Base-by-base conservation (phyloP, 2,888 invertebrate genomes). In the Drosophila peninsularis region DNA sequence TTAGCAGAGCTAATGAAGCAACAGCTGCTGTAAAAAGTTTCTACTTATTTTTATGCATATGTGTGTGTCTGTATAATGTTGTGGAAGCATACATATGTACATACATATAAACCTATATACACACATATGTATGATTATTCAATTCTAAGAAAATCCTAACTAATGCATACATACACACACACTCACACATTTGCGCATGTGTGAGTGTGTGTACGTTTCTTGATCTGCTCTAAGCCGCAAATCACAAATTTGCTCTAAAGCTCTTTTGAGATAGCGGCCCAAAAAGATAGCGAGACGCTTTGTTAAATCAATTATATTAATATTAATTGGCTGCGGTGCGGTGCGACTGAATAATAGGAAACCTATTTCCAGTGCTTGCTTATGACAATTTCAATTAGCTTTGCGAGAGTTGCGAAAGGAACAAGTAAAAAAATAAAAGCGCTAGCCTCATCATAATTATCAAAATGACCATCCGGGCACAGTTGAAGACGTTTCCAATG, bases 401-500 rank as follows among this genome's bases (percentile, higher is more conserved):
- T 60, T 74, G 34, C 52, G 7, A 73, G 30, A 1, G 2, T 10
- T 39, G 17, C 17, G 41, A 41, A 19, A 19, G 10, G 30, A 41
- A 32, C 2, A 24, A 24, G 3, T 24, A 2, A 3, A 24, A 24
- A 24, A 41, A 34, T n/a, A 49, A 14, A 54, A 39, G 6, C 27
- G 45, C 27, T 13, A 41, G n/a, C 24, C 50, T 72, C 45, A 62
- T 32, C 21, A 32, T 36, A 21, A 36, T 50, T 49, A 50, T 44
- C 47, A 42, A 60, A 56, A 67, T 58, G 24, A 37, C 21, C 21
- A 63, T 62, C 58, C 49, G 55, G 50, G 52, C 71, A 49, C 60
- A 36, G 66, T 69, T 66, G 80, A 60, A 76, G 61, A 47, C 71
- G 54, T 53, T 47, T 6, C 17, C 27, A 47, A 30, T 54, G 57